Conservation (phyloP, 2,888 invertebrate species). For the Acronicta aceris region DNA sequence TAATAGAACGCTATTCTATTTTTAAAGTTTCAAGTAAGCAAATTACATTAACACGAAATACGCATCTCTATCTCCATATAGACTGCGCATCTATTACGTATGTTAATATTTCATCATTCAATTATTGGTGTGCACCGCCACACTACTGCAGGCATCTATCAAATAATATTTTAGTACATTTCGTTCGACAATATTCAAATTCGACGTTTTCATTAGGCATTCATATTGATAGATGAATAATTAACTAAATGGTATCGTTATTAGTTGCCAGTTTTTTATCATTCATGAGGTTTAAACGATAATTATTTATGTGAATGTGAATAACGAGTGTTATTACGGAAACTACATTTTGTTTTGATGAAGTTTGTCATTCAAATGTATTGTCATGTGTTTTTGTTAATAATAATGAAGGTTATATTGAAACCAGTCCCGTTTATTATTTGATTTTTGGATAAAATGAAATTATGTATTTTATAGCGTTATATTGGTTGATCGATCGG, state of each 20-base stretch:
- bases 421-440: too few relatives aligned
- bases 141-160: conserved; percentile 64
- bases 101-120: conserved; percentile 75
- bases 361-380: conserved; percentile 25
- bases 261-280: conserved; percentile 46
- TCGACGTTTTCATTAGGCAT: conserved; percentile 78
- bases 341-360: conserved; percentile 14
- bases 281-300: conserved; percentile 37
- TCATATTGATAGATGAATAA: conserved; percentile 78
- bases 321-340: conserved; percentile 22
- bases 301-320: conserved; percentile 35
- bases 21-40: neutral
- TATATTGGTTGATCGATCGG: too few relatives aligned
- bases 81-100: conserved; percentile 61
- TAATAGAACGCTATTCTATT: too few relatives aligned
- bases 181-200: conserved; percentile 80
- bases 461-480: too few relatives aligned
- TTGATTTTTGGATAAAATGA: too few relatives aligned
- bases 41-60: conserved; percentile 9
- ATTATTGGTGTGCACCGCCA: conserved; percentile 66
- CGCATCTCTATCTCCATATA: conserved; percentile 8
- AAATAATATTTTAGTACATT: conserved; percentile 72
- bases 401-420: neutral
- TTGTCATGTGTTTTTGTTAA: neutral
- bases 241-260: conserved; percentile 73